A percentile compares a stretch with the other conserved stretches of the same genome.
These are phyloP conservation scores for Cydia strobilella DNA, from an alignment of 1,140 invertebrate species.

Conservation along the genomic window DNA sequence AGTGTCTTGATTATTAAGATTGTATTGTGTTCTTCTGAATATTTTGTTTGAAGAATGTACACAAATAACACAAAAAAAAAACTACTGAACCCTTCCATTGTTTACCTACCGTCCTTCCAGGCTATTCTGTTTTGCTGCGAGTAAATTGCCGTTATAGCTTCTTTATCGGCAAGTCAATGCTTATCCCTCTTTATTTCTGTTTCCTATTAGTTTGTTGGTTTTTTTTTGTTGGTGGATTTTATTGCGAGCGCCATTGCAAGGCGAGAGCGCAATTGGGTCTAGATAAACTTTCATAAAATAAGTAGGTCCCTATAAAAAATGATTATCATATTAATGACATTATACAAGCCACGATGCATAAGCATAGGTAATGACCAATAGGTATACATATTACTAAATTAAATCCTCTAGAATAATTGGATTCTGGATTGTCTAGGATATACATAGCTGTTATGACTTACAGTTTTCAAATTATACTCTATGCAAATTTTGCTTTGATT, in stretches of 20 bases:
- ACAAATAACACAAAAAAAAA: neutral
- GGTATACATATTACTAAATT: no score
- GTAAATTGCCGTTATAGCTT: slow-evolving; percentile 54
- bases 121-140: slow-evolving; percentile 40
- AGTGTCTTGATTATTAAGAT: no score
- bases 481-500: neutral
- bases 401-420: no score
- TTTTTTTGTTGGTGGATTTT: slow-evolving; percentile 27
- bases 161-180: slow-evolving; percentile 55
- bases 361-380: no score
- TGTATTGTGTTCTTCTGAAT: no score
- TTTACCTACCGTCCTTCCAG: neutral
- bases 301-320: neutral
- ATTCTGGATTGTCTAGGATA: no score
- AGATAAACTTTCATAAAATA: neutral
- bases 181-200: slow-evolving; percentile 39
- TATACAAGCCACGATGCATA: neutral
- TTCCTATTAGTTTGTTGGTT: slow-evolving; percentile 35
- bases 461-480: neutral
- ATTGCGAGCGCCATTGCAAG: slow-evolving; percentile 8
- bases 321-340: neutral
- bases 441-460: neutral
- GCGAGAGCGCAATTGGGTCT: neutral
- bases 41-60: no score
- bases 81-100: neutral